A percentile compares a stretch with the other conserved stretches of the same genome.
These are phyloP conservation scores for Notodonta ziczac DNA, from an alignment of 2,888 invertebrate species.

Conservation along the genomic window DNA sequence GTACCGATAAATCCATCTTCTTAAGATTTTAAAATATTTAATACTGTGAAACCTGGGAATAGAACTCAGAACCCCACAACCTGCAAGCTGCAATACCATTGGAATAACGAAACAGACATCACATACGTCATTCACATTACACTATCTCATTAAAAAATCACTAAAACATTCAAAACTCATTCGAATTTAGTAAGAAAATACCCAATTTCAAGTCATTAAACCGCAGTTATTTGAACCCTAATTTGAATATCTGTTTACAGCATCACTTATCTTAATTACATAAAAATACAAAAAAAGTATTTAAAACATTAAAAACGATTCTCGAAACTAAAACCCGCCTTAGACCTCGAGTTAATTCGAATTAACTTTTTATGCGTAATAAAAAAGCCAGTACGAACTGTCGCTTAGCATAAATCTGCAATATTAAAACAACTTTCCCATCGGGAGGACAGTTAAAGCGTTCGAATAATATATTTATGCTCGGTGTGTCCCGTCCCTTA, in stretches of 20 bases:
- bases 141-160: too few relatives aligned
- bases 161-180: too few relatives aligned
- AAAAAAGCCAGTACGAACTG: slow-evolving; percentile 54
- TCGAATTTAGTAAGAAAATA: too few relatives aligned
- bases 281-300: neutral
- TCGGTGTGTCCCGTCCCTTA: slow-evolving; percentile 31
- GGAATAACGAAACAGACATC: too few relatives aligned
- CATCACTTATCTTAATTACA: neutral
- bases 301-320: slow-evolving; percentile 3
- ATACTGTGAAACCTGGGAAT: too few relatives aligned
- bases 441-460: slow-evolving; percentile 54
- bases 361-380: slow-evolving; percentile 68
- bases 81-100: too few relatives aligned
- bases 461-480: slow-evolving; percentile 61
- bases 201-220: too few relatives aligned
- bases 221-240: neutral
- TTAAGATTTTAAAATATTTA: too few relatives aligned
- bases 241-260: neutral
- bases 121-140: too few relatives aligned
- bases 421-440: slow-evolving; percentile 66
- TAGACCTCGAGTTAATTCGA: slow-evolving; percentile 63
- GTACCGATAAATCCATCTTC: too few relatives aligned
- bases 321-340: slow-evolving; percentile 20
- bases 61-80: too few relatives aligned
- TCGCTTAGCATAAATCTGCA: slow-evolving; percentile 76